Evolutionary conservation across 1,140 invertebrate genomes (phyloP), one percentile per base, ranked within the genome.

Genomic region (Bombus consobrinus): DNA sequence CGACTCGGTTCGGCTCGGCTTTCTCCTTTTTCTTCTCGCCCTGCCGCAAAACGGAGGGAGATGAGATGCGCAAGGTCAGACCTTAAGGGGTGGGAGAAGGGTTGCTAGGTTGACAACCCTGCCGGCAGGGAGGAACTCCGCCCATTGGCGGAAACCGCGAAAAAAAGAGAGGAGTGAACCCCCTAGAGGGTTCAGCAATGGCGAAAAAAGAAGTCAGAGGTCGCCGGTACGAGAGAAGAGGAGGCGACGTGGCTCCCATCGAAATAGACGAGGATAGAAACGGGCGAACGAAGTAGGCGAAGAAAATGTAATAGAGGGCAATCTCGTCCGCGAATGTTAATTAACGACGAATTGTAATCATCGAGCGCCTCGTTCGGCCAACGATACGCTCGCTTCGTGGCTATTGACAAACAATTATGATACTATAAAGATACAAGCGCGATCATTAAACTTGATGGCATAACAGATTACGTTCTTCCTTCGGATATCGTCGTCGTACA

Each of bases 31-130:
- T 87, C 82, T 84, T 78, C 68, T 88, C 88, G 79, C 80, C 83
- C 89, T 80, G 53, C 77, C 81, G 73, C 62, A 47, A 53, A 53
- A 81, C 85, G 28, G 39, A 90, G 82, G 85, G 85, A 89, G 87
- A 90, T 91, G 90, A 90, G 87, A 89, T 88, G 90, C 85, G 91
- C 87, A 92, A 91, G 91, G 91, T 92, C 90, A 91, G 91, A 91
- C 83, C 83, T 89, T 88, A 90, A 91, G 90, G 78, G 87, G 92
- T 91, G 92, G 90, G 88, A 91, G 89, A 92, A 91, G 92, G 89
- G 90, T 93, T 92, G 92, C 91, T 93, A 90, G 87, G 89, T 89
- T 93, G 92, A 90, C 92, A 92, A 90, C 89, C 90, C 86, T 88
- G 89, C 79, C 87, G 79, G 88, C 90, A 86, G 81, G 74, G 75